Conservation (phyloP, 2,113 vertebrate species). For the Siphamia tubifer region DNA sequence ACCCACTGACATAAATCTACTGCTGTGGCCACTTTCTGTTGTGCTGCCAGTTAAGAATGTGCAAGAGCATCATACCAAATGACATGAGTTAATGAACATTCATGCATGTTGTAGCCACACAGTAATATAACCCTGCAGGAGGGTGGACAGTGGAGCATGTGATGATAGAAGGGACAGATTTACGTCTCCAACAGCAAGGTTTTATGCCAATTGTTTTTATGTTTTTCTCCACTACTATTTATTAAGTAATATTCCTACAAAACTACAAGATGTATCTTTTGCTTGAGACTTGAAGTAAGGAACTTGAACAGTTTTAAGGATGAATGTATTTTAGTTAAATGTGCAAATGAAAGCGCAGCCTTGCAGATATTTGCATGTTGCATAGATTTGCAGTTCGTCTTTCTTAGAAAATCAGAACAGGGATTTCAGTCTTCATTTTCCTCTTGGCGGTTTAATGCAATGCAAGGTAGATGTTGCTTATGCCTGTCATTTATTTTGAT, state of each 20-base stretch:
- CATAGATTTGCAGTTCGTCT: too few relatives aligned
- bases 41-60: slow-evolving; percentile 37
- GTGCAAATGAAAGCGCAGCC: too few relatives aligned
- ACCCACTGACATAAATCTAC: slow-evolving; percentile 58
- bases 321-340: background rate
- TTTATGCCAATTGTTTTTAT: background rate
- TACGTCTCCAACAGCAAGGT: background rate
- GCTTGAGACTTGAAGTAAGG: background rate
- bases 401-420: too few relatives aligned
- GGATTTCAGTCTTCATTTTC: too few relatives aligned
- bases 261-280: background rate
- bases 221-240: background rate
- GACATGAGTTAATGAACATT: slow-evolving; percentile 67
- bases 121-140: slow-evolving; percentile 17
- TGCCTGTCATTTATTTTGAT: background rate
- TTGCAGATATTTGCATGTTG: too few relatives aligned
- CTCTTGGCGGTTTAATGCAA: too few relatives aligned
- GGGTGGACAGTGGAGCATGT: slow-evolving; percentile 4
- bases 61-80: slow-evolving; percentile 24
- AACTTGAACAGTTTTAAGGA: background rate
- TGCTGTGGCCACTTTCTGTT: slow-evolving; percentile 58
- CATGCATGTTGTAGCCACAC: slow-evolving; percentile 45
- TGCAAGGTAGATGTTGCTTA: too few relatives aligned
- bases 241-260: background rate
- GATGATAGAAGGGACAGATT: background rate